A percentile compares a stretch with the other conserved stretches of the same genome.
Conservation (phyloP, 2,888 invertebrate genomes). For the Pseudococcus jackbeardsleyi region DNA sequence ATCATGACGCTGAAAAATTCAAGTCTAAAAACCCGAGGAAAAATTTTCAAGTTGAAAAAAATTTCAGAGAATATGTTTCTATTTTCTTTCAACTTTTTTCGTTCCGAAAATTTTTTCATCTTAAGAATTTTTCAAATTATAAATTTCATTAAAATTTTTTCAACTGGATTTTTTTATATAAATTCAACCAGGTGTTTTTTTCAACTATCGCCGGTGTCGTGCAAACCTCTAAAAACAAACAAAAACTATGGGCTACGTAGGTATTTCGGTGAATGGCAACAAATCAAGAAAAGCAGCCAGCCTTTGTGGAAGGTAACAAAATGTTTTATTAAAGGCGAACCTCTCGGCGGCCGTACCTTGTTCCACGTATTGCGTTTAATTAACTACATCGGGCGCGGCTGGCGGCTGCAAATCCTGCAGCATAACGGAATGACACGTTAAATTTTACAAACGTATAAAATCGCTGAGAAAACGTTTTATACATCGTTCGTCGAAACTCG, state of each 20-base stretch:
- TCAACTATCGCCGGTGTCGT: no score
- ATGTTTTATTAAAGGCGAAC: conserved; percentile 3
- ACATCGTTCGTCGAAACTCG: conserved; percentile 10
- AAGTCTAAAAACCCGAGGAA: no score
- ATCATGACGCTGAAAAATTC: no score
- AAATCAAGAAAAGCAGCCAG: conserved; percentile 38
- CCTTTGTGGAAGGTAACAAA: conserved; percentile 10
- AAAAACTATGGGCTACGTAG: not conserved
- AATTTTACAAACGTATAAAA: conserved; percentile 43
- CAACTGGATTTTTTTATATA: no score
- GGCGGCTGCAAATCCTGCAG: not conserved
- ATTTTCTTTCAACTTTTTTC: no score
- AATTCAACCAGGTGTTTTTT: no score
- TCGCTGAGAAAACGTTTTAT: conserved; percentile 42
- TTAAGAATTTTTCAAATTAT: no score
- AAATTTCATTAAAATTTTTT: no score
- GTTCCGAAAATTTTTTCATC: no score
- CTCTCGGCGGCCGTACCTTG: not conserved
- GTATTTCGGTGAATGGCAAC: not conserved
- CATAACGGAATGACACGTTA: conserved; percentile 45
- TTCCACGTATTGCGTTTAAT: conserved; percentile 21
- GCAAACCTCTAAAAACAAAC: no score
- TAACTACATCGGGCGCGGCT: conserved; percentile 3
- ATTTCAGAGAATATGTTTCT: no score
- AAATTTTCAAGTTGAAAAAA: no score